A percentile compares a stretch with the other conserved stretches of the same genome.
phyloP scores from a whole-genome alignment of 2,797 vertebrate genomes.

The Amblyraja radiata region DNA sequence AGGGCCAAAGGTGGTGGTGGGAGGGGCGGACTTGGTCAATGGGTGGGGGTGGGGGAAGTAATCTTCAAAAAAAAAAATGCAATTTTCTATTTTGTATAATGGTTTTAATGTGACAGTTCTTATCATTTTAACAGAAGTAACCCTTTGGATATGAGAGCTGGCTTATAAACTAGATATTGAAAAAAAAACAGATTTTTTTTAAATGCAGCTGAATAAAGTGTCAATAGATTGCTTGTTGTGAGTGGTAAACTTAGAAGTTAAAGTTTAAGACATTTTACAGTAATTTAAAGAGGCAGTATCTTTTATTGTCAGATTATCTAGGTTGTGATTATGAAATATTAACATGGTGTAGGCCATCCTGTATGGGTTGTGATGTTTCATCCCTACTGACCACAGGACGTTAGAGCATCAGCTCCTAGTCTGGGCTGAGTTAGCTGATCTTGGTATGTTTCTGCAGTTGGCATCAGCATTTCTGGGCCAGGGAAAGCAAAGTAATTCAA shows the following conservation, averaged over 20 bases:
- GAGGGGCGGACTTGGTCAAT: background rate
- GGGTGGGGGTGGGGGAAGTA: background rate
- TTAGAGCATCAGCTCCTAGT: background rate
- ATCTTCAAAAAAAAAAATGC: conserved; percentile 18
- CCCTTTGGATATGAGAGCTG: background rate
- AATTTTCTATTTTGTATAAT: conserved; percentile 34
- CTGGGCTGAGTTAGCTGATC: background rate
- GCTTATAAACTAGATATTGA: conserved; percentile 8
- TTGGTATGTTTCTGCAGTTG: background rate
- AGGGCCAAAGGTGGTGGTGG: background rate
- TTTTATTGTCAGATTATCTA: conserved; percentile 8
- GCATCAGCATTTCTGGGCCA: background rate
- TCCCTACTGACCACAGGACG: background rate
- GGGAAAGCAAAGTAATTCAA: too few species aligned
- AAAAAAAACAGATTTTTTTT: conserved; percentile 14
- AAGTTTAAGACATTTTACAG: background rate
- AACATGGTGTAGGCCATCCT: background rate
- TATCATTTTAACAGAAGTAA: background rate
- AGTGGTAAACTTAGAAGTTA: background rate
- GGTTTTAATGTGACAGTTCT: conserved; percentile 16
- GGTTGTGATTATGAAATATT: background rate
- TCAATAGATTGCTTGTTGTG: conserved; percentile 10
- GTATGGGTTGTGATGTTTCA: background rate
- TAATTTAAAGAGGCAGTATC: conserved; percentile 9
- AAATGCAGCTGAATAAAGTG: conserved; percentile 14